Evolutionary conservation across 2,888 invertebrate genomes (phyloP), one percentile per base, ranked within the genome.

Genomic region (Synergus laeviventris): DNA sequence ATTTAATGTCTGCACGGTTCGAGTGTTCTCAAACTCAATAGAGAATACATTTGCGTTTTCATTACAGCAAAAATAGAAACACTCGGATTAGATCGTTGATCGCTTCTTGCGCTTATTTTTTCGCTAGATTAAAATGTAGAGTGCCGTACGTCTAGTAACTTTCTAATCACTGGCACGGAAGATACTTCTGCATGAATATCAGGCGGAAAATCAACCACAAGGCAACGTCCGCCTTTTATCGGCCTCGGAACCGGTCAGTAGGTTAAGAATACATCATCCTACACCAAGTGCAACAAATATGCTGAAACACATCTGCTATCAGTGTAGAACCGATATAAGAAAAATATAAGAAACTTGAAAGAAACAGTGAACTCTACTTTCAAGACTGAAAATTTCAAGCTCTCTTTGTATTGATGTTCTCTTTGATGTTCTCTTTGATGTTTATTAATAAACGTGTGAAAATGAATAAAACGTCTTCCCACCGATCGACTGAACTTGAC

Each of bases 231-330:
- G 78, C 78, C 78, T 85, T 88, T 85, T 82, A 81, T 76, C 81
- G 74, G 73, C 82, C 81, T 77, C 76, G 81, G 83, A 88, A 86
- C 89, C 86, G 88, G 89, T 90, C 90, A 89, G 87, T 89, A 87
- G 89, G 89, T 89, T 89, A 90, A 87, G 85, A 70, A 70, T 70
- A 49, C 49, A 70, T 31, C 70, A 49, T 70, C 45, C 18, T 18
- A 24, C 21, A 49, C n/a, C 49, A n/a, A 49, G 49, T 49, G n/a
- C n/a, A 49, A 14, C n/a, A 49, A 49, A 49, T 49, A 49, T 49
- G n/a, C n/a, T 9, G 2, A 18, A 18, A 49, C n/a, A n/a, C n/a
- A n/a, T 49, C 2, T 49, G n/a, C 0, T n/a, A 49, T n/a, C 9
- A 49, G n/a, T 49, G n/a, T 49, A 0, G 14, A 49, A 8, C 1